Evolutionary conservation across 2,888 invertebrate genomes (phyloP), one percentile per base, ranked within the genome.

Genomic region (Andrena chrysosceles): DNA sequence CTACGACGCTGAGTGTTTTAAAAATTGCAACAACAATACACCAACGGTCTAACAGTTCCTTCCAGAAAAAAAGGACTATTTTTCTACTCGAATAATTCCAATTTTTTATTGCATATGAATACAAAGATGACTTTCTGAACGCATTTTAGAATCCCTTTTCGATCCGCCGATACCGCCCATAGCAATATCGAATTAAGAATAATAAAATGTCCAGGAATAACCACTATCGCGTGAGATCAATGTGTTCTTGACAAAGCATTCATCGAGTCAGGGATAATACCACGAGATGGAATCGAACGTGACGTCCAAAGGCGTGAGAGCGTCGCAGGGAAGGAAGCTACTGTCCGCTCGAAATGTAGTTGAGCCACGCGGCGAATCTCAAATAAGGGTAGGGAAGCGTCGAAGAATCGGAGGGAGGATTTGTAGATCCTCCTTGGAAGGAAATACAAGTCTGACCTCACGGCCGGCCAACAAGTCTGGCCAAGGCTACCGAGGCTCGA

Each of bases 341-440:
- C 77, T 76, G 81, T 77, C 83, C 69, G 49, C 54, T 56, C 59
- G 49, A 79, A 84, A 84, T 85, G 80, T 73, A 85, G 66, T 69
- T 35, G n/a, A 52, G 74, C 8, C 71, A 77, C 79, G 71, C 63
- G 84, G 85, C 63, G 76, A 81, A 82, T 87, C 42, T 69, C 60
- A 26, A 79, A 77, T 62, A 52, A 67, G 63, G 54, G 52, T n/a
- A 54, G 76, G 67, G 74, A 59, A 72, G 48, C 26, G 59, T 49
- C 64, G 69, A 66, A 60, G 48, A 68, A 84, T 35, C 49, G 77
- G 20, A 48, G n/a, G 69, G 67, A 77, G 91, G 91, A 92, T 92
- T 93, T 91, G 89, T 88, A 89, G 92, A 91, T 91, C 83, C 87
- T 89, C 90, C 90, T 91, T 90, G 91, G 91, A 89, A 89, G 90